phyloP scores from a whole-genome alignment of 2,797 vertebrate genomes.

The Fringilla coelebs region DNA sequence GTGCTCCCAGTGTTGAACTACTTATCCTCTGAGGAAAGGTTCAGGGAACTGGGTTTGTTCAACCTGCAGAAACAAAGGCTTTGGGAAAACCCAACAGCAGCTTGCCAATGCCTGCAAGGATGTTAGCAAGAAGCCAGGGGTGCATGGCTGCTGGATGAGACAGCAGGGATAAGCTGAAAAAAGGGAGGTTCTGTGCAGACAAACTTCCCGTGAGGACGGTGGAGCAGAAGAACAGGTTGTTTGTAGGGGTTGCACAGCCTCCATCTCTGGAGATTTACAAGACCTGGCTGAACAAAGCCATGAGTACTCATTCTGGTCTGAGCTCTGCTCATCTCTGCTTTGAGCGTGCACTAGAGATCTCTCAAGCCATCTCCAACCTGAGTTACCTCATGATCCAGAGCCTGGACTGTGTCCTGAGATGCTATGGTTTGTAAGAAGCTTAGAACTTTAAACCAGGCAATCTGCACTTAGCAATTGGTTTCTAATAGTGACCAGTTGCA shows the following conservation, averaged over 20 bases:
- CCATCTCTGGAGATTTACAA: neutral
- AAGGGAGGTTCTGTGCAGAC: neutral
- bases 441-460: neutral
- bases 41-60: neutral
- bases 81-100: neutral
- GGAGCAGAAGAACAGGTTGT: neutral
- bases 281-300: neutral
- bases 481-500: neutral
- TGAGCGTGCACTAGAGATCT: neutral
- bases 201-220: neutral
- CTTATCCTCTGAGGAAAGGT: neutral
- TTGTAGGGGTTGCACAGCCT: neutral
- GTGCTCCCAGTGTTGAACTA: neutral
- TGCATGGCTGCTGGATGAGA: neutral
- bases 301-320: neutral
- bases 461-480: neutral
- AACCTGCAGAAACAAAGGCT: neutral
- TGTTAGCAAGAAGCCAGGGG: neutral
- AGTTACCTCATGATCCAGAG: neutral
- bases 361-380: neutral
- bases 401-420: neutral
- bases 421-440: neutral
- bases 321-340: neutral
- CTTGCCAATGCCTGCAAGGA: neutral
- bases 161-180: neutral